phyloP scores from a whole-genome alignment of 2,888 invertebrate species.

The Pseudococcus viburni region DNA sequence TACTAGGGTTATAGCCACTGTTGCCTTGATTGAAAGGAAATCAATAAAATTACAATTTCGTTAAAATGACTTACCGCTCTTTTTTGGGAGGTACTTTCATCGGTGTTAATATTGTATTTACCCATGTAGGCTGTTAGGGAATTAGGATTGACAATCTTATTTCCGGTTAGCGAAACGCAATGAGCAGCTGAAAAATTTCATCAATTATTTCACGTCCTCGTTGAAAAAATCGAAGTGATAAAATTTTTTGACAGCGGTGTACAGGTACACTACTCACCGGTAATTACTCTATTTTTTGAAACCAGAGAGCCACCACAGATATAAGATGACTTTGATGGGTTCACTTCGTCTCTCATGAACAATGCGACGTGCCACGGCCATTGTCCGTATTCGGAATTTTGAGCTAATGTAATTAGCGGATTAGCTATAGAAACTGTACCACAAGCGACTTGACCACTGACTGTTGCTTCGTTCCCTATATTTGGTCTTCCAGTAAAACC shows the following conservation, averaged over 20 bases:
- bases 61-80: conserved; percentile 38
- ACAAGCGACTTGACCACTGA: conserved; percentile 35
- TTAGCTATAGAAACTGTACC: conserved; percentile 70
- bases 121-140: conserved; percentile 71
- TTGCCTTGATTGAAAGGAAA: conserved; percentile 27
- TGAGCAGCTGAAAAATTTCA: conserved; percentile 74
- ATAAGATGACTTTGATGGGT: conserved; percentile 73
- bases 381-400: conserved; percentile 76
- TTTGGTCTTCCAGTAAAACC: background rate
- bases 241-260: background rate
- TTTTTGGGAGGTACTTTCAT: conserved; percentile 45
- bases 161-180: conserved; percentile 73
- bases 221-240: background rate
- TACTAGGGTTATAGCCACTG: background rate
- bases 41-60: conserved; percentile 45
- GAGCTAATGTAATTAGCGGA: conserved; percentile 76
- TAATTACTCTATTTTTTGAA: conserved; percentile 74
- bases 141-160: conserved; percentile 70
- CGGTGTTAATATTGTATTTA: conserved; percentile 68
- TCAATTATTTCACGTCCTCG: background rate
- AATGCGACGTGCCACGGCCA: conserved; percentile 81
- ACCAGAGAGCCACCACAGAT: conserved; percentile 79
- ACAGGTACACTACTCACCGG: conserved; percentile 70
- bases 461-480: conserved; percentile 24
- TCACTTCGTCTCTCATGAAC: conserved; percentile 74